These are phyloP conservation scores for Ceratosolen solmsi DNA, from an alignment of 1,140 invertebrate genomes.

Conservation along the genomic window DNA sequence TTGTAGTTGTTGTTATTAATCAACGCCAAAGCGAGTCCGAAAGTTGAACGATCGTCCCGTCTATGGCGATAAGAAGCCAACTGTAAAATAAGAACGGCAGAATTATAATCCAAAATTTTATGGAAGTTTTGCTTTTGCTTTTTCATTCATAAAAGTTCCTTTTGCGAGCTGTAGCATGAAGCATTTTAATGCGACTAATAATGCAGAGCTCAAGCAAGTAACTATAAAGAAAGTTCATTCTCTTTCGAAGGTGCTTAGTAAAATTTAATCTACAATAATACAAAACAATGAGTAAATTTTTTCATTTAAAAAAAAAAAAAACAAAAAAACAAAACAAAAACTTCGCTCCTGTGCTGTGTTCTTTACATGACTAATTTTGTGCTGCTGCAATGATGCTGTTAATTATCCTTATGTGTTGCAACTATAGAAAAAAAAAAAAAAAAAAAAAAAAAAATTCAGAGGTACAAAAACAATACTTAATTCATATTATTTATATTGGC, in stretches of 20 bases:
- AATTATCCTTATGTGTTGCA: constrained; percentile 4
- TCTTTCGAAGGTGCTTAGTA: constrained; percentile 20
- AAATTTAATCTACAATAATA: constrained; percentile 4
- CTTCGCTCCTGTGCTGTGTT: background rate
- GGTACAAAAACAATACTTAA: background rate
- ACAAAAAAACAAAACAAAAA: no score
- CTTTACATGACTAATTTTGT: background rate
- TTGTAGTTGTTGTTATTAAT: background rate
- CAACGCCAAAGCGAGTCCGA: background rate
- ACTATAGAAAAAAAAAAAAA: background rate
- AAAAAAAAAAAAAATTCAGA: no score
- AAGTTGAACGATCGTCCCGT: background rate
- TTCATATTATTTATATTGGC: constrained; percentile 7
- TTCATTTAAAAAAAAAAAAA: constrained; percentile 5
- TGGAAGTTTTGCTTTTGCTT: background rate
- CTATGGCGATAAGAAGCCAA: constrained; percentile 5
- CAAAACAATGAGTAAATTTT: background rate
- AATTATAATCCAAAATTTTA: constrained; percentile 7
- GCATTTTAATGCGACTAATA: constrained; percentile 31
- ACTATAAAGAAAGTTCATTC: constrained; percentile 38
- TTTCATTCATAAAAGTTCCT: constrained; percentile 10
- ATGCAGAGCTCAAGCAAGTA: constrained; percentile 42
- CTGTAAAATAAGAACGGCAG: constrained; percentile 35
- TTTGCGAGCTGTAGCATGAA: constrained; percentile 25
- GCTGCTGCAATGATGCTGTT: constrained; percentile 17